Percentiles rank a stretch among this genome's conserved stretches.
These are phyloP conservation scores for Himantopus leucocephalus DNA, from an alignment of 2,113 vertebrate species.

Conservation along the genomic window DNA sequence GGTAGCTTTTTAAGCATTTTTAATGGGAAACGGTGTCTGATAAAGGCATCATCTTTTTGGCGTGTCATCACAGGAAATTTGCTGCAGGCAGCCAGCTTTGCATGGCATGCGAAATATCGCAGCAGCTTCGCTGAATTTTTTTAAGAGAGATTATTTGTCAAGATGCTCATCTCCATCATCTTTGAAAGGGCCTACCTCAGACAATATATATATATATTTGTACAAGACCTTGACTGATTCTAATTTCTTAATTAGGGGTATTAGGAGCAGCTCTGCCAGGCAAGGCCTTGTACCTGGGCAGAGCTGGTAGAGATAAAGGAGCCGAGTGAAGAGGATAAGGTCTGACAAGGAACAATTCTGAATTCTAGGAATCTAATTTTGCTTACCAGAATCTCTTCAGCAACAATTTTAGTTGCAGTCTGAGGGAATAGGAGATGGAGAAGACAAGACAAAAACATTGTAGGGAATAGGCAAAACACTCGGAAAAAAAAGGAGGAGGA, in stretches of 20 bases:
- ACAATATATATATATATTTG: background rate
- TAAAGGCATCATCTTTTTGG: slow-evolving; percentile 32
- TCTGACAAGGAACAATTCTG: slow-evolving; percentile 7
- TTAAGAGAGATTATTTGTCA: background rate
- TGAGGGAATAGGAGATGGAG: background rate
- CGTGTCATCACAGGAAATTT: slow-evolving; percentile 9
- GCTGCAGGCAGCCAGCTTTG: background rate
- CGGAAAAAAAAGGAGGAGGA: background rate
- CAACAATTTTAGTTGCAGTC: background rate
- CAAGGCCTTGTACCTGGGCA: background rate
- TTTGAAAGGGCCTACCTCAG: background rate
- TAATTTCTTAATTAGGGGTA: background rate
- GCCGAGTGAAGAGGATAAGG: background rate
- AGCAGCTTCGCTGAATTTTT: background rate
- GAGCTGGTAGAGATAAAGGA: background rate
- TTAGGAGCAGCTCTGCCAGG: background rate
- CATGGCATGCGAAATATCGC: background rate
- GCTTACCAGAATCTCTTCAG: background rate
- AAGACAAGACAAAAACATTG: background rate
- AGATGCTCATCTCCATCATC: background rate
- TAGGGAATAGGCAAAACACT: background rate
- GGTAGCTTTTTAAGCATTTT: background rate
- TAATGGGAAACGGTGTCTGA: background rate
- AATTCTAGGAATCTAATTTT: slow-evolving; percentile 37
- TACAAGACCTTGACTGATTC: background rate